Percentiles rank a stretch among this genome's conserved stretches.
Conservation (phyloP, 2,888 invertebrate species). For the Eristalis arbustorum region DNA sequence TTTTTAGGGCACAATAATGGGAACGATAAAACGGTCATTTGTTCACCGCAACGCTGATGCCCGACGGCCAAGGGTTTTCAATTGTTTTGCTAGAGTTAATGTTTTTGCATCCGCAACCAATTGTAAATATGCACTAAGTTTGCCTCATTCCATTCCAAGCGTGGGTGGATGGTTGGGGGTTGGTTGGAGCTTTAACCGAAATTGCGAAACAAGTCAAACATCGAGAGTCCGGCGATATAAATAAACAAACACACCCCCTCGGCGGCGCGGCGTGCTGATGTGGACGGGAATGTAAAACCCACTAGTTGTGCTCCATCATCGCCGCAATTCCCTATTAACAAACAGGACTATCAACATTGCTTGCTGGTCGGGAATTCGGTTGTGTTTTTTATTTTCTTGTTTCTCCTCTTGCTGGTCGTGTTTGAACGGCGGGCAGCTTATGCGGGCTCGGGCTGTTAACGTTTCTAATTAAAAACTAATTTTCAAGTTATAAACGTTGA, state of each 20-base stretch:
- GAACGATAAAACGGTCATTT: not conserved
- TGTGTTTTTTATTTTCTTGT: not conserved
- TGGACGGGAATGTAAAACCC: not conserved
- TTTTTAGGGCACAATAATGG: not conserved
- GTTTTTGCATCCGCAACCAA: not conserved
- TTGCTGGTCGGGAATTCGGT: not conserved
- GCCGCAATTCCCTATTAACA: not conserved
- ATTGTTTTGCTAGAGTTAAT: conserved; percentile 2
- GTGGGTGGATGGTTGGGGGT: no score
- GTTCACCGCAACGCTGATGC: not conserved
- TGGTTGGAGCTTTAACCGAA: not conserved
- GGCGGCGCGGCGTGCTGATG: not conserved
- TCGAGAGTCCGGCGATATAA: not conserved
- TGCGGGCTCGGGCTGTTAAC: not conserved
- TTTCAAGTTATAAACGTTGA: not conserved
- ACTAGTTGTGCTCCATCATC: not conserved
- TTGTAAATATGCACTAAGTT: not conserved
- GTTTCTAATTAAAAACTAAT: conserved; percentile 5
- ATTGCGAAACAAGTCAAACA: conserved; percentile 7
- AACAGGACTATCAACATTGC: not conserved
- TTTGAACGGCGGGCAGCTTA: not conserved
- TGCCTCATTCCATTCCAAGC: not conserved
- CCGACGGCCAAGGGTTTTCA: not conserved
- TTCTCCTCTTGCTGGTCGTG: not conserved
- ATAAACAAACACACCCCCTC: not conserved